Conservation (phyloP, 2,888 invertebrate species). For the Phengaris arion region DNA sequence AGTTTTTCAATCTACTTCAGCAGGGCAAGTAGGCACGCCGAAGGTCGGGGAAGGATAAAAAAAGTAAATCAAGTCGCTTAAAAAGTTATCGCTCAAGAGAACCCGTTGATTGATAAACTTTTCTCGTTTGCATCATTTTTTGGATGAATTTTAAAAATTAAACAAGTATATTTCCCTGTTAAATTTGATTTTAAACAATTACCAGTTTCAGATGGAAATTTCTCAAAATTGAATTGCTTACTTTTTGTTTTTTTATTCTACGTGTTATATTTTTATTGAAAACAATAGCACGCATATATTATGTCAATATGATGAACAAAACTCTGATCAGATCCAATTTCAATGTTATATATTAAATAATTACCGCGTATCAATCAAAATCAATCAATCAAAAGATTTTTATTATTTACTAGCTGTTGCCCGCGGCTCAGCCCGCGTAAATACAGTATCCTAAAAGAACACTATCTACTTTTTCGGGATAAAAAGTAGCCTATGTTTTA, state of each 20-base stretch:
- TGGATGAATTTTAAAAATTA: constrained; percentile 24
- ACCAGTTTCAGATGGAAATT: background rate
- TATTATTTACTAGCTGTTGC: no score
- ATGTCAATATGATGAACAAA: no score
- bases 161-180: constrained; percentile 11
- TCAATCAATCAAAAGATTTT: no score
- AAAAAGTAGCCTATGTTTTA: no score
- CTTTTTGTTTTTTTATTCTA: background rate
- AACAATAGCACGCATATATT: background rate
- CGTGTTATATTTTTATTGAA: constrained; percentile 8
- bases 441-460: no score
- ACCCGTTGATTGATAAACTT: constrained; percentile 30
- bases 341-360: no score
- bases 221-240: background rate
- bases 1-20: constrained; percentile 28
- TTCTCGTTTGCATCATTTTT: constrained; percentile 30
- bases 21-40: background rate
- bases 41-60: constrained; percentile 26
- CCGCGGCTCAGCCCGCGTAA: no score
- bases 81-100: constrained; percentile 26
- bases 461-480: no score
- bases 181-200: constrained; percentile 17
- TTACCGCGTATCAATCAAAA: no score
- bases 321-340: no score
- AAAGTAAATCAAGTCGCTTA: constrained; percentile 24